Evolutionary conservation across 2,797 vertebrate species (phyloP), one percentile per base, ranked within the genome.

Genomic region (Okamejei kenojei): DNA sequence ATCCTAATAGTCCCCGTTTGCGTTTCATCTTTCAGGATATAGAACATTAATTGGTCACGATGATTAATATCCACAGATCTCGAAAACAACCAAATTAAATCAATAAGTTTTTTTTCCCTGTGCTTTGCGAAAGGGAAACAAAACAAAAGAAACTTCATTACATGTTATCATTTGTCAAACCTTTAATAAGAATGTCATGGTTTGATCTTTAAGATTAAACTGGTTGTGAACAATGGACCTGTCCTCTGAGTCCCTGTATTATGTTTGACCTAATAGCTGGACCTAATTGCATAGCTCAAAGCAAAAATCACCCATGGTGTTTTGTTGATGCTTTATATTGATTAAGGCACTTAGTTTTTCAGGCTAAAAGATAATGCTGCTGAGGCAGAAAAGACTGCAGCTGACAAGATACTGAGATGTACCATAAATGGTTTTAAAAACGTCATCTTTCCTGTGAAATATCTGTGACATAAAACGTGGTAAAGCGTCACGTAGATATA

Each of bases 111-210:
- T 92, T 92, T 92, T 76, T 92, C 90, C 74, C 74, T 32, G 45
- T 29, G 71, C 90, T 71, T 92, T 74, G 68, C 58, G 90, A 95
- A 76, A 76, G 76, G 1, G 38, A 95, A 96, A 97, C 95, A 96
- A 71, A 92, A 92, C 90, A 96, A 96, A 54, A 95, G 96, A 94
- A 96, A 95, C 94, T 95, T 94, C 94, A 94, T 95, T 94, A 96
- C 93, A 95, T 91, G 74, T 29, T 95, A 95, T 95, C 94, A 96
- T 96, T 96, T 95, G 95, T 96, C 96, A 96, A 96, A 94, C 68
- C 93, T 95, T 95, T 95, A 96, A 96, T 95, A 96, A 95, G 95
- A 95, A 95, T 73, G 95, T 93, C 95, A 94, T 95, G 95, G 95
- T 94, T 95, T 94, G 93, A 76, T 93, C n/a, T 90, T 94, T 93